phyloP scores from a whole-genome alignment of 2,888 invertebrate genomes.

The Autographa gamma region DNA sequence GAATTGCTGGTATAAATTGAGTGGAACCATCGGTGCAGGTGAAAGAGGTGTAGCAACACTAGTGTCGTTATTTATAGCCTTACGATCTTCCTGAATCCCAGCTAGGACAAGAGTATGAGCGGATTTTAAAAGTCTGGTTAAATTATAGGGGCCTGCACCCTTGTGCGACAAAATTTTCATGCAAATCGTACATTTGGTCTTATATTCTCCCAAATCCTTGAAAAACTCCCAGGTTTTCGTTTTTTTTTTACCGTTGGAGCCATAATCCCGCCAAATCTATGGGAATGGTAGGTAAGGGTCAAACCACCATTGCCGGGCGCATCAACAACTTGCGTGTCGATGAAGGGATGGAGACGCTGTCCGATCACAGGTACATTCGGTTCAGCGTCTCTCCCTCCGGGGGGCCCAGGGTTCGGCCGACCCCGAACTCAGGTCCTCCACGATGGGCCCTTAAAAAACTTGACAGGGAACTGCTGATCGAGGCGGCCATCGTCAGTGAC shows the following conservation, averaged over 20 bases:
- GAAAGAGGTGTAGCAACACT: slow-evolving; percentile 10
- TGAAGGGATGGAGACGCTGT: no score
- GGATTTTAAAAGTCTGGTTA: not conserved
- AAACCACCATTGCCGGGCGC: no score
- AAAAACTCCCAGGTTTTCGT: not conserved
- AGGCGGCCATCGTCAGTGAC: no score
- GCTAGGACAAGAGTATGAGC: slow-evolving; percentile 5
- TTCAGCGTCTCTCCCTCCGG: no score
- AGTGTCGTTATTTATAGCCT: slow-evolving; percentile 5
- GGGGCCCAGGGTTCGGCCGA: no score
- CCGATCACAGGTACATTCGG: no score
- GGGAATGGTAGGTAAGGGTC: no score
- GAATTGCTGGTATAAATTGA: slow-evolving; percentile 2
- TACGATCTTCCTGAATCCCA: slow-evolving; percentile 8
- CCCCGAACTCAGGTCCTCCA: no score
- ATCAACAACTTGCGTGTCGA: no score
- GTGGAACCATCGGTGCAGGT: slow-evolving; percentile 6
- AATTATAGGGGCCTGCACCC: not conserved
- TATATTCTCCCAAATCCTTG: slow-evolving; percentile 15
- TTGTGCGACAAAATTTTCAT: slow-evolving; percentile 7
- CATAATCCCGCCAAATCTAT: not conserved
- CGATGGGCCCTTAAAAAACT: no score
- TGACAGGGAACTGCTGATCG: no score
- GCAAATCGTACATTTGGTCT: not conserved
- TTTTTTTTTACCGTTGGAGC: not conserved